Evolutionary conservation across 2,888 invertebrate genomes (phyloP), one percentile per base, ranked within the genome.

Genomic region (Acholoe squamosa): DNA sequence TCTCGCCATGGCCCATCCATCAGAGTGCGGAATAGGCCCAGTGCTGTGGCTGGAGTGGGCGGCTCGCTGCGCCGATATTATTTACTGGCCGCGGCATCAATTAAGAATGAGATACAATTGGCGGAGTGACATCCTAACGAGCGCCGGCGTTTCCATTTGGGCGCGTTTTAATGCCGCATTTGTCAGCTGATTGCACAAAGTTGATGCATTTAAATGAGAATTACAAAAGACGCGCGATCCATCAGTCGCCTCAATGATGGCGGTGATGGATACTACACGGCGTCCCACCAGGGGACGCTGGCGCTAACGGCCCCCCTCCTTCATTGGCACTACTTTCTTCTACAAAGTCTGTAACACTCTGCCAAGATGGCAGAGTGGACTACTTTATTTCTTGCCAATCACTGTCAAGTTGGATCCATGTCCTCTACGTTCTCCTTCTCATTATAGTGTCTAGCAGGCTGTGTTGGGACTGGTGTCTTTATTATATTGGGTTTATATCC

Each of bases 81-180:
- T 80, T 80, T 80, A 80, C 80, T 80, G 43, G 80, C 80, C 34
- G 80, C 19, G 7, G 80, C 80, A 80, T 80, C 80, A 80, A 80
- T 80, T 80, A 80, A 80, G 80, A 80, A 80, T 80, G 80, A 80
- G 80, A 80, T 80, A 80, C 80, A 80, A 80, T 80, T 80, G 80
- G 80, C 80, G 34, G 80, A 80, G 80, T 80, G 80, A 43, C 80
- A 43, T 80, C 34, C 34, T 80, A 80, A 80, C 80, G 80, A 80
- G 80, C 33, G 80, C 19, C 80, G 80, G 80, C 43, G 80, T 80
- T 80, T 80, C 80, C 80, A 80, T 80, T 43, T 80, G 80, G 80
- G 34, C 43, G 80, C 80, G 80, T 80, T 80, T 80, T 80, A 80
- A 80, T 80, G 80, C 80, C 80, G 80, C 80, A 33, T 80, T 80